A percentile compares a stretch with the other conserved stretches of the same genome.
phyloP scores from a whole-genome alignment of 2,888 invertebrate species.

The Cephus nigrinus region DNA sequence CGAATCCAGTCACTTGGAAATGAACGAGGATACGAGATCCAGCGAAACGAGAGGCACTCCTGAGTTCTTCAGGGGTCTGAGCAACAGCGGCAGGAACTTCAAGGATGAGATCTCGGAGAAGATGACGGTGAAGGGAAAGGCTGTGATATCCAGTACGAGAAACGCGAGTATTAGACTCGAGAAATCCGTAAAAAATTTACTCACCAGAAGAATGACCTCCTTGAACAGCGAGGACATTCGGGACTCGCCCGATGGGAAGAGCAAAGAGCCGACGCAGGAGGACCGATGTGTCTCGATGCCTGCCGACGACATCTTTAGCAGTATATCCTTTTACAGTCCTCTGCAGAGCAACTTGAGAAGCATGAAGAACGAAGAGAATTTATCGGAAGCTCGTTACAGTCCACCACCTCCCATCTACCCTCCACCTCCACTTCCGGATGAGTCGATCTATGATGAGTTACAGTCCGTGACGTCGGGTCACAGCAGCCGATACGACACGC shows the following conservation, averaged over 20 bases:
- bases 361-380: slow-evolving; percentile 53
- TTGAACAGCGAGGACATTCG: slow-evolving; percentile 37
- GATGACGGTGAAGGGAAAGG: slow-evolving; percentile 68
- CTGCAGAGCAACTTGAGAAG: slow-evolving; percentile 46
- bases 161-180: slow-evolving; percentile 68
- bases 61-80: slow-evolving; percentile 52
- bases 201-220: slow-evolving; percentile 53
- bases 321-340: slow-evolving; percentile 75
- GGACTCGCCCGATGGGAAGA: slow-evolving; percentile 21
- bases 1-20: slow-evolving; percentile 52
- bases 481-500: slow-evolving; percentile 60
- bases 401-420: slow-evolving; percentile 72
- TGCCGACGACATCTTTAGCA: slow-evolving; percentile 72
- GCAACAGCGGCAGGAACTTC: slow-evolving; percentile 67
- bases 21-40: slow-evolving; percentile 48
- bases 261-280: slow-evolving; percentile 43
- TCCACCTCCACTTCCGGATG: slow-evolving; percentile 71
- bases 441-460: slow-evolving; percentile 70
- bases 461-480: slow-evolving; percentile 63
- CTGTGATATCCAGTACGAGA: slow-evolving; percentile 74
- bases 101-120: slow-evolving; percentile 69
- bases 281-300: slow-evolving; percentile 72
- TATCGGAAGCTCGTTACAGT: slow-evolving; percentile 52
- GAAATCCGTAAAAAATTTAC: slow-evolving; percentile 61
- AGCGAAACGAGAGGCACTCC: slow-evolving; percentile 28